These are phyloP conservation scores for Antennarius striatus DNA, from an alignment of 2,113 vertebrate genomes.

Conservation along the genomic window DNA sequence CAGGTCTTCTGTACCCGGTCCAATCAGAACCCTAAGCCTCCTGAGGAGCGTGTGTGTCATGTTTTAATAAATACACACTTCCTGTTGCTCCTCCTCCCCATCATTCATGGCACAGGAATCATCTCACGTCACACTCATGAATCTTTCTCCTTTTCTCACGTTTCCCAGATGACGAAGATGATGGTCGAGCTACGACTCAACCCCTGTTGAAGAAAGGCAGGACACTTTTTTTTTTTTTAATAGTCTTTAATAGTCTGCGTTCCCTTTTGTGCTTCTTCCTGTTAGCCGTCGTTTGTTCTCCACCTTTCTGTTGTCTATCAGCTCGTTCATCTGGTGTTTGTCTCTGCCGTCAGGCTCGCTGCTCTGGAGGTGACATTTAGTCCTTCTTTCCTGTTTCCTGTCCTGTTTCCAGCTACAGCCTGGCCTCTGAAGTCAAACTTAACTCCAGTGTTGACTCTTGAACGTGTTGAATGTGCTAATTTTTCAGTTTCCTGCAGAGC, in stretches of 20 bases:
- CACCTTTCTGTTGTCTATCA: neutral
- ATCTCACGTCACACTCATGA: conserved; percentile 17
- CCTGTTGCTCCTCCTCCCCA: neutral
- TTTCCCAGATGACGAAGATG: conserved; percentile 94
- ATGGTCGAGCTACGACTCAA: conserved; percentile 92
- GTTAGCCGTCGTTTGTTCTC: conserved; percentile 1
- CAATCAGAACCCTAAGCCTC: too few species aligned
- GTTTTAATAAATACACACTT: neutral
- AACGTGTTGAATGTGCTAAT: conserved; percentile 14
- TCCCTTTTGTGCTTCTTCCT: conserved; percentile 29
- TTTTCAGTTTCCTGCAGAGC: conserved; percentile 31
- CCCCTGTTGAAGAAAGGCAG: conserved; percentile 99
- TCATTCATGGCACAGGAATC: neutral
- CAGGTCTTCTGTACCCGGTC: too few species aligned
- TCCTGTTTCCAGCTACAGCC: conserved; percentile 27
- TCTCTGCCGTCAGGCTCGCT: conserved; percentile 14
- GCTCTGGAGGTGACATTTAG: conserved; percentile 38
- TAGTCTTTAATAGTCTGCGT: neutral
- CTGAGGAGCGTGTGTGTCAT: neutral
- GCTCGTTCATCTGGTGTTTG: conserved; percentile 20
- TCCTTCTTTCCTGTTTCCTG: conserved; percentile 21
- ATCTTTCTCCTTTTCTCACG: conserved; percentile 68
- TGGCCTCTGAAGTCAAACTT: conserved; percentile 30
- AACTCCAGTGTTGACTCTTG: conserved; percentile 12
- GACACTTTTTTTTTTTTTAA: conserved; percentile 83